phyloP scores from a whole-genome alignment of 2,113 vertebrate species.

The Xenotilapia caudafasciata region DNA sequence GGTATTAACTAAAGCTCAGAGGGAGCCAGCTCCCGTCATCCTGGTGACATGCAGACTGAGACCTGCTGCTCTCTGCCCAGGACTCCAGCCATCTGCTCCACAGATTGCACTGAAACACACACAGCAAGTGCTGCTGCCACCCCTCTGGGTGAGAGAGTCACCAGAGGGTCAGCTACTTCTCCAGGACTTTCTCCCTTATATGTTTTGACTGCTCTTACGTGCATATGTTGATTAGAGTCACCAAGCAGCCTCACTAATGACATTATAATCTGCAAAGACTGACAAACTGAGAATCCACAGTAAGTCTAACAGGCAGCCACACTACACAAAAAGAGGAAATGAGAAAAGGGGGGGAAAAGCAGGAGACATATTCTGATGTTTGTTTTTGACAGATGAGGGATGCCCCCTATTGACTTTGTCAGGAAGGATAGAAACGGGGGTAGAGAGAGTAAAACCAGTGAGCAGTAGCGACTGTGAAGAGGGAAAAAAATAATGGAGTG shows the following conservation, averaged over 20 bases:
- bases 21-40: conserved; percentile 54
- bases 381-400: conserved; percentile 98
- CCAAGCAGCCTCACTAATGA: conserved; percentile 1
- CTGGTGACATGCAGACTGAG: conserved; percentile 62
- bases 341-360: conserved; percentile 75
- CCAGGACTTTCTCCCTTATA: conserved; percentile 44
- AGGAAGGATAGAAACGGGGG: conserved; percentile 81
- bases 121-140: conserved; percentile 74
- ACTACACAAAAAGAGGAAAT: conserved; percentile 72
- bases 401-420: conserved; percentile 98
- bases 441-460: conserved; percentile 66
- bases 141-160: conserved; percentile 80
- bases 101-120: conserved; percentile 69
- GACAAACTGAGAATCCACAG: conserved; percentile 11
- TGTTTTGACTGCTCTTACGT: conserved; percentile 29
- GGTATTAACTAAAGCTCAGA: conserved; percentile 65
- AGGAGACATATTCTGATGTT: conserved; percentile 94
- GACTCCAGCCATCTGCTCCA: conserved; percentile 78
- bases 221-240: conserved; percentile 17
- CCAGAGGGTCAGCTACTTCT: conserved; percentile 72
- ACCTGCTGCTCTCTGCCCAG: conserved; percentile 71
- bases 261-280: conserved; percentile 15
- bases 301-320: conserved; percentile 73
- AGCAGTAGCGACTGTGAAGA: conserved; percentile 83
- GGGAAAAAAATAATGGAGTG: conserved; percentile 64